A percentile compares a stretch with the other conserved stretches of the same genome.
Conservation (phyloP, 2,888 invertebrate species). For the Leucophenga montana region DNA sequence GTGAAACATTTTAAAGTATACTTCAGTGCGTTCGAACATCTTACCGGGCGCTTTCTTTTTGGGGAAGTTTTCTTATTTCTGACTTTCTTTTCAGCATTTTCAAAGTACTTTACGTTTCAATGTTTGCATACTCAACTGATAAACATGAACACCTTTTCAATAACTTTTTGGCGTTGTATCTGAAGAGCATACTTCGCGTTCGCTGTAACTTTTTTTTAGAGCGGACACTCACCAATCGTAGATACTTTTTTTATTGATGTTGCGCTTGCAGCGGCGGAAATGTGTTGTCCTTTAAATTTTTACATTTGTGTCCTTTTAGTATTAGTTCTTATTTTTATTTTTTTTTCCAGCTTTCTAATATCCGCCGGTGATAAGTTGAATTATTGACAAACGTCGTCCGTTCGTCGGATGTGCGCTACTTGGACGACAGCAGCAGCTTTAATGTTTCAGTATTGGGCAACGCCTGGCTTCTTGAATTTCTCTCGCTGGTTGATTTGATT, state of each 20-base stretch:
- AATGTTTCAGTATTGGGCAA: background rate
- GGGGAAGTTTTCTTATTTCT: background rate
- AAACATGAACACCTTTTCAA: slow-evolving; percentile 62
- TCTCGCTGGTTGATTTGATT: slow-evolving; percentile 17
- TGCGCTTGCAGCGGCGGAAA: slow-evolving; percentile 19
- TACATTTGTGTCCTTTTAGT: too few species aligned
- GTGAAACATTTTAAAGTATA: slow-evolving; percentile 24
- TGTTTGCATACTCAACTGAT: slow-evolving; percentile 39
- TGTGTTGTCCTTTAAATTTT: slow-evolving; percentile 20
- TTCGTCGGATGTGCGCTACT: background rate
- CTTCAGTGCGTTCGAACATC: slow-evolving; percentile 23
- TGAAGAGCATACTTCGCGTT: background rate
- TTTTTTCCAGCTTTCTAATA: slow-evolving; percentile 68
- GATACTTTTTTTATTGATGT: slow-evolving; percentile 11
- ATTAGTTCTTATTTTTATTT: slow-evolving; percentile 20
- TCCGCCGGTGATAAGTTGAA: slow-evolving; percentile 72
- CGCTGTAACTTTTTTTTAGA: background rate
- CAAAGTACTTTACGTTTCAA: background rate
- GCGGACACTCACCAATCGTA: slow-evolving; percentile 14
- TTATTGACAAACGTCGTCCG: slow-evolving; percentile 59
- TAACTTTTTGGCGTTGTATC: slow-evolving; percentile 32
- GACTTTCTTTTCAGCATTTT: slow-evolving; percentile 4
- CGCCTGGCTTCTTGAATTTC: slow-evolving; percentile 13
- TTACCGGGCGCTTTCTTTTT: background rate
- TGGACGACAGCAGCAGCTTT: slow-evolving; percentile 8